Percentiles rank a stretch among this genome's conserved stretches.
These are phyloP conservation scores for Lepidocyrtinus sp. DNA, from an alignment of 2,888 invertebrate species.

Conservation along the genomic window DNA sequence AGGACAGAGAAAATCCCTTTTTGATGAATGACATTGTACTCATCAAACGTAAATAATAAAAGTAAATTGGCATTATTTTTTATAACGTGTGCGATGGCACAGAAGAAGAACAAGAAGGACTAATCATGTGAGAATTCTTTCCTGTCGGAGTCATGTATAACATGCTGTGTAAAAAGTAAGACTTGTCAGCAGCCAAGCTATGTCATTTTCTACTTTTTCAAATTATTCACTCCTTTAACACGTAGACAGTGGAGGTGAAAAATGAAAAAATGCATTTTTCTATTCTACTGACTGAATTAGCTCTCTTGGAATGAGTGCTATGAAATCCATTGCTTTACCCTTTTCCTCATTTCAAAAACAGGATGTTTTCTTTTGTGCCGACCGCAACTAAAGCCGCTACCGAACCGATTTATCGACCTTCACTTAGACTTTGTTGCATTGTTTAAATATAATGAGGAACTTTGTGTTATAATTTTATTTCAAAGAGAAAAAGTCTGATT, in stretches of 20 bases:
- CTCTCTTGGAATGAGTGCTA: background rate
- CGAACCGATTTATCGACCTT: background rate
- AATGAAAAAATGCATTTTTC: background rate
- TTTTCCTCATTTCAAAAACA: constrained; percentile 5
- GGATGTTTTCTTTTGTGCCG: background rate
- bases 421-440: too few relatives aligned
- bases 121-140: constrained; percentile 32
- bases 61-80: constrained; percentile 10
- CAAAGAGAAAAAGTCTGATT: too few relatives aligned
- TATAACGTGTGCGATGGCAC: constrained; percentile 16
- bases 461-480: too few relatives aligned
- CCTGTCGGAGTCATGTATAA: background rate
- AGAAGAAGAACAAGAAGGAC: constrained; percentile 22
- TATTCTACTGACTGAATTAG: constrained; percentile 4
- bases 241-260: background rate
- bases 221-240: background rate
- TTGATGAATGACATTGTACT: constrained; percentile 16
- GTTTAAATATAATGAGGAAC: too few relatives aligned
- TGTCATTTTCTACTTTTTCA: background rate
- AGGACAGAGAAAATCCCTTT: background rate
- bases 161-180: constrained; percentile 23
- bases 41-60: constrained; percentile 2
- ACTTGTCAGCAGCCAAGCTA: constrained; percentile 1
- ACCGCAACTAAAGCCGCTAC: background rate
- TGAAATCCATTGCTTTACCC: background rate